phyloP scores from a whole-genome alignment of 2,797 vertebrate species.

The Telmatherina bonti region DNA sequence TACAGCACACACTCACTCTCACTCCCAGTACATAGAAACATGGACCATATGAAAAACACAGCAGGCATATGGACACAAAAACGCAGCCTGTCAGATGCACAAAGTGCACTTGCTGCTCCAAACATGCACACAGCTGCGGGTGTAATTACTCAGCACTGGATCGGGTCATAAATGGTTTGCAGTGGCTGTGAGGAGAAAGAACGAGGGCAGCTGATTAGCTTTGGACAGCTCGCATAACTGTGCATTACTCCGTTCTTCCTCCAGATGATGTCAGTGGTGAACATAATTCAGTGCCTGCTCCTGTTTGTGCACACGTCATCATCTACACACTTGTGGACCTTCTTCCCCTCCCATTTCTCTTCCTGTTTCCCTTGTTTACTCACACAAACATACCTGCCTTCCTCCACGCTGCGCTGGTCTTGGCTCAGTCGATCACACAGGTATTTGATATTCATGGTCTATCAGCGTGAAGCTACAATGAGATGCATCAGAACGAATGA shows the following conservation, averaged over 20 bases:
- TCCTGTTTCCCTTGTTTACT: background rate
- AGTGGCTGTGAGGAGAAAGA: conserved; percentile 20
- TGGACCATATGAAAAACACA: conserved; percentile 18
- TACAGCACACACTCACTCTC: background rate
- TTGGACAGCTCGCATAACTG: background rate
- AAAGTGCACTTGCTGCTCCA: background rate
- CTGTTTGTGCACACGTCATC: conserved; percentile 10
- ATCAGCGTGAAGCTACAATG: conserved; percentile 61
- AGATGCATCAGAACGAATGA: conserved; percentile 25
- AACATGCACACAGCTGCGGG: conserved; percentile 49
- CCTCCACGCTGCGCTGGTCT: conserved; percentile 50
- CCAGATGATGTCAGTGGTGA: background rate
- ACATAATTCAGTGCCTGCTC: background rate
- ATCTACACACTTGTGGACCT: conserved; percentile 1
- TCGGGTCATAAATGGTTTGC: conserved; percentile 57
- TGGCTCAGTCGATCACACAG: conserved; percentile 44
- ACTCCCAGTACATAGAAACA: conserved; percentile 12
- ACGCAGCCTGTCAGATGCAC: conserved; percentile 13
- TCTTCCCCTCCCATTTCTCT: background rate
- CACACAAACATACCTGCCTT: conserved; percentile 30
- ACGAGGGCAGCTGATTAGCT: conserved; percentile 37
- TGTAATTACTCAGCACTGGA: conserved; percentile 54
- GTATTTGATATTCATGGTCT: conserved; percentile 78
- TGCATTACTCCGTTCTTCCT: background rate
- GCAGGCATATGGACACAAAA: conserved; percentile 24